These are phyloP conservation scores for Butastur rufipennis DNA, from an alignment of 2,113 vertebrate species.

Conservation along the genomic window DNA sequence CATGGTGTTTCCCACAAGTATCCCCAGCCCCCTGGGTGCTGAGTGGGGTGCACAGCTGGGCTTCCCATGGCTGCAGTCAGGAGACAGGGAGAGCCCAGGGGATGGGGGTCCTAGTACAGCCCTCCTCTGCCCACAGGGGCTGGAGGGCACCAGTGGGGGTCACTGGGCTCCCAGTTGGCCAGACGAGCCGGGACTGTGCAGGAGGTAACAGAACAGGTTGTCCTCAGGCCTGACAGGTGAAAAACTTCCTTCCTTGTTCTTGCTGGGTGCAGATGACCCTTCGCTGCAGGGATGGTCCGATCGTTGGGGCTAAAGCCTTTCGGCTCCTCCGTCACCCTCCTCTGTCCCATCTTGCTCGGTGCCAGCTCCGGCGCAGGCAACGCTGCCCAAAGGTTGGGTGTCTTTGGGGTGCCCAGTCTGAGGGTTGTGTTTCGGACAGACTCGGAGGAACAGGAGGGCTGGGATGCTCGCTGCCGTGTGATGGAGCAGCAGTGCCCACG, in stretches of 20 bases:
- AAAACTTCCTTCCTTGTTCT: rapidly evolving
- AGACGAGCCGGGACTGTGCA: neutral
- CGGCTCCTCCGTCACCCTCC: neutral
- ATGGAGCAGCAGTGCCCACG: neutral
- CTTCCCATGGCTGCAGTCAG: neutral
- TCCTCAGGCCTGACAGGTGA: neutral
- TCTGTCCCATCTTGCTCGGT: neutral
- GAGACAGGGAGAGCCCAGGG: neutral
- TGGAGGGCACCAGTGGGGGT: neutral
- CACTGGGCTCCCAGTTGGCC: neutral
- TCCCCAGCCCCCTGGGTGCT: neutral
- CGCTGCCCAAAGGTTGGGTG: neutral
- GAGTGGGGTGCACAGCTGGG: neutral
- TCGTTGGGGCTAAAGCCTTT: neutral
- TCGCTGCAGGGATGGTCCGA: neutral
- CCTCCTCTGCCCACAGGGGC: neutral
- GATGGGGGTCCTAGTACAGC: neutral
- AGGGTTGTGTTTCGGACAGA: rapidly evolving
- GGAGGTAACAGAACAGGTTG: neutral
- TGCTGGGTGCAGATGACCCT: rapidly evolving
- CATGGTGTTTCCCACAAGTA: neutral
- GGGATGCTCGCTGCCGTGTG: neutral
- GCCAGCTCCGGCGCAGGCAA: rapidly evolving
- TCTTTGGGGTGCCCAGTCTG: neutral
- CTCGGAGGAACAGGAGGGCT: neutral